phyloP scores from a whole-genome alignment of 2,113 vertebrate species.

The Hiodon tergisus region DNA sequence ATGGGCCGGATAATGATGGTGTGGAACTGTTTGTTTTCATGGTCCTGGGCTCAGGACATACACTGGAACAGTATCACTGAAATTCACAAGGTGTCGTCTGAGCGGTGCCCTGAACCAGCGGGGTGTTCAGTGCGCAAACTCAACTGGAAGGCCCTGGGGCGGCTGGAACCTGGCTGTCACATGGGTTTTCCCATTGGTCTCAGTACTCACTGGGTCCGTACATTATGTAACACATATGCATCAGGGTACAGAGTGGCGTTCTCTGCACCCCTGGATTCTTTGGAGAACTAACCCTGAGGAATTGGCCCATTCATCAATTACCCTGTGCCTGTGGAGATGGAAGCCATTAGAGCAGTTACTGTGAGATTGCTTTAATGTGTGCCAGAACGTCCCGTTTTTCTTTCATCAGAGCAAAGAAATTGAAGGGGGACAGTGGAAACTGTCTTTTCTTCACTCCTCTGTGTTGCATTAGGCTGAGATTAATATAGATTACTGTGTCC shows the following conservation, averaged over 20 bases:
- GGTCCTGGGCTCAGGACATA: no score
- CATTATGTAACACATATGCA: conserved; percentile 16
- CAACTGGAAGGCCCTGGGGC: background rate
- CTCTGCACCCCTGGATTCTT: background rate
- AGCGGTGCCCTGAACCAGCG: background rate
- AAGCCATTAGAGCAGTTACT: conserved; percentile 15
- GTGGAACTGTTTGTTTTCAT: no score
- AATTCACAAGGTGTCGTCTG: no score
- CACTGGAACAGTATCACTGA: no score
- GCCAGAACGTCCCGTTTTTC: background rate
- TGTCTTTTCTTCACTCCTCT: conserved; percentile 17
- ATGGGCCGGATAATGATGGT: no score
- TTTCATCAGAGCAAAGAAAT: background rate
- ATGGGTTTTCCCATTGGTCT: conserved; percentile 1
- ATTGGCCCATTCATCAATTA: conserved; percentile 25
- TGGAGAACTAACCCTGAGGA: conserved; percentile 18
- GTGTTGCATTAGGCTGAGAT: conserved; percentile 12
- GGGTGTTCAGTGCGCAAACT: background rate
- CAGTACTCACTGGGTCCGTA: background rate
- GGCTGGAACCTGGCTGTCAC: background rate
- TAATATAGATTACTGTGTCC: conserved; percentile 16
- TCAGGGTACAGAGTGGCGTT: conserved; percentile 11
- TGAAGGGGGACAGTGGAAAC: conserved; percentile 8
- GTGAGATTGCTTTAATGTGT: conserved; percentile 10
- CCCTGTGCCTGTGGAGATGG: conserved; percentile 2